Conservation (phyloP, 2,888 invertebrate species). For the Sialis lutaria region DNA sequence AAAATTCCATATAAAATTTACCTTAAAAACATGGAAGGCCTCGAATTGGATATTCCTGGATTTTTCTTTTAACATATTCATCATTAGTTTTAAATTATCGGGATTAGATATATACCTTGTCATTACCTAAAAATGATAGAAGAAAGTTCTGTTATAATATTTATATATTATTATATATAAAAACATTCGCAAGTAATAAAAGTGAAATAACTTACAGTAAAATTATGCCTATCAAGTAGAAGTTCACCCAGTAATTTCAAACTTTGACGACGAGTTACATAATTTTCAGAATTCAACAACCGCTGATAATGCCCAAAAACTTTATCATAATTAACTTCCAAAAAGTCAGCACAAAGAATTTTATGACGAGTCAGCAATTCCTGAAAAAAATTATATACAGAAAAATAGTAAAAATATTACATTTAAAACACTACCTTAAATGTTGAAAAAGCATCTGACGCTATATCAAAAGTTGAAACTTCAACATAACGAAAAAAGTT, state of each 20-base stretch:
- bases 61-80: slow-evolving; percentile 99
- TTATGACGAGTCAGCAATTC: slow-evolving; percentile 89
- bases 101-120: slow-evolving; percentile 98
- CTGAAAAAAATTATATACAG: slow-evolving; percentile 24
- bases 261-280: slow-evolving; percentile 97
- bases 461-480: slow-evolving; percentile 99
- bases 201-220: slow-evolving; percentile 49
- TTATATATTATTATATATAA: background rate
- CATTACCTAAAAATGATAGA: slow-evolving; percentile 48
- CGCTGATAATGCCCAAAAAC: slow-evolving; percentile 96
- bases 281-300: slow-evolving; percentile 96
- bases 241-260: slow-evolving; percentile 94
- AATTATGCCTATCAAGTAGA: slow-evolving; percentile 96
- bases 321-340: slow-evolving; percentile 97
- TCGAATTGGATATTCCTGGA: slow-evolving; percentile 99
- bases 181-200: background rate
- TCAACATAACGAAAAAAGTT: slow-evolving; percentile 99
- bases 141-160: slow-evolving; percentile 1
- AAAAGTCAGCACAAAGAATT: slow-evolving; percentile 91
- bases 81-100: slow-evolving; percentile 99
- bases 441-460: slow-evolving; percentile 99
- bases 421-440: slow-evolving; percentile 61
- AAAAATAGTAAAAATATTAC: background rate
- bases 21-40: slow-evolving; percentile 99
- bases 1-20: slow-evolving; percentile 29